Evolutionary conservation across 2,888 invertebrate genomes (phyloP).

Genomic region (Drosophila atripex): DNA sequence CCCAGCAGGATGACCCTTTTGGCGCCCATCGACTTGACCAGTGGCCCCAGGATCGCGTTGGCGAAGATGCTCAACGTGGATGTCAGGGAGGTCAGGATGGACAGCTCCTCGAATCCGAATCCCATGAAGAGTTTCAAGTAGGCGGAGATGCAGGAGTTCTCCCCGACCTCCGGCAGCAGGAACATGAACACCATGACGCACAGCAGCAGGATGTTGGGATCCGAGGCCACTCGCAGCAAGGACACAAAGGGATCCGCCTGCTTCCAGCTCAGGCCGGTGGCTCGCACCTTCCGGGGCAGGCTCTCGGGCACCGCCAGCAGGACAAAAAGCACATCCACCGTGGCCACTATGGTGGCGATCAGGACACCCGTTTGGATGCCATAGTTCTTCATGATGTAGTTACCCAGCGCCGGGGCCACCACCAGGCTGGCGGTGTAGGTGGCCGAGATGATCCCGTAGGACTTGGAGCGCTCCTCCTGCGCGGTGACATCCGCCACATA

Average conservation of each 20-base stretch:
- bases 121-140: constrained; percentile 98
- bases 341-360: constrained; percentile 96
- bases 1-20: constrained; percentile 99
- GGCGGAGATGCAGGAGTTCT: constrained; percentile 99
- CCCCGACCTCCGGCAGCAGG: constrained; percentile 98
- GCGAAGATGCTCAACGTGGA: constrained; percentile 97
- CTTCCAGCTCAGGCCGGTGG: constrained; percentile 96
- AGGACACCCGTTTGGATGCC: constrained; percentile 95
- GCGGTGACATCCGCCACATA: constrained; percentile 99
- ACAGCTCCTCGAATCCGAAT: constrained; percentile 97
- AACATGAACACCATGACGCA: constrained; percentile 99
- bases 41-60: constrained; percentile 93
- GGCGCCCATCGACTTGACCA: constrained; percentile 92
- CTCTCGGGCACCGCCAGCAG: constrained; percentile 99
- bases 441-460: constrained; percentile 98
- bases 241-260: constrained; percentile 97
- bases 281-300: constrained; percentile 95
- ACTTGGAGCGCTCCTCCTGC: constrained; percentile 96
- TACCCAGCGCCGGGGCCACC: constrained; percentile 98
- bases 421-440: constrained; percentile 99
- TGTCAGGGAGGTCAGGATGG: constrained; percentile 98
- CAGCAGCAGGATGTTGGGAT: constrained; percentile 97
- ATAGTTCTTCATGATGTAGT: constrained; percentile 93
- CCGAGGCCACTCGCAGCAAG: constrained; percentile 94
- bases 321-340: constrained; percentile 98